Evolutionary conservation across 2,113 vertebrate genomes (phyloP).

Genomic region (Machaerirhynchus nigripectus): DNA sequence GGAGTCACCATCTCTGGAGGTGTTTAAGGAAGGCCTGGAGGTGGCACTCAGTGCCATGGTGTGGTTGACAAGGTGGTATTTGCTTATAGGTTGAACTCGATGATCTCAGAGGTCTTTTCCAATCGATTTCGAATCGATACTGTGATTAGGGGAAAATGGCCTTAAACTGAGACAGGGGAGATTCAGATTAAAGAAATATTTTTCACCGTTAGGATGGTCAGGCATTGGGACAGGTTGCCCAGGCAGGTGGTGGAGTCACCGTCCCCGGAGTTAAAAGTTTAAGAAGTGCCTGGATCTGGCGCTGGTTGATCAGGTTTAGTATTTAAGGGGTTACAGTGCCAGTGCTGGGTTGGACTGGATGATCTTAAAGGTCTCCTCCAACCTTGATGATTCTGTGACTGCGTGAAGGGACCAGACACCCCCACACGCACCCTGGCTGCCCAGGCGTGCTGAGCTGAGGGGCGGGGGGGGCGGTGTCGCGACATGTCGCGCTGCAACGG

Average conservation of each 20-base stretch:
- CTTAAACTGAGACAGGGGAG: background rate
- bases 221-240: background rate
- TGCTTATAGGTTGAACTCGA: background rate
- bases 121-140: background rate
- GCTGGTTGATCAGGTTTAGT: background rate
- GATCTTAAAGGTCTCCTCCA: background rate
- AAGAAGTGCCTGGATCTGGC: background rate
- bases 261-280: background rate
- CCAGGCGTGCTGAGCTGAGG: background rate
- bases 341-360: background rate
- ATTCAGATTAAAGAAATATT: background rate
- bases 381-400: accelerated
- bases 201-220: background rate
- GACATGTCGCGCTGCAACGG: no score
- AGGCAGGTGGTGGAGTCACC: no score
- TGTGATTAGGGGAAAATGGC: background rate
- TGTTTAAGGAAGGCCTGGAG: background rate
- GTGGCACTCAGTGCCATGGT: background rate
- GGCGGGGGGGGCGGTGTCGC: no score
- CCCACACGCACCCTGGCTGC: background rate
- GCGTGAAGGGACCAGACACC: background rate
- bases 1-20: background rate
- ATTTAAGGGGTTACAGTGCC: background rate
- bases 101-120: background rate
- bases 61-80: background rate